Base-by-base conservation (phyloP, 92 coral and sea anemone genomes). In the Umimayanthus kanabou region DNA sequence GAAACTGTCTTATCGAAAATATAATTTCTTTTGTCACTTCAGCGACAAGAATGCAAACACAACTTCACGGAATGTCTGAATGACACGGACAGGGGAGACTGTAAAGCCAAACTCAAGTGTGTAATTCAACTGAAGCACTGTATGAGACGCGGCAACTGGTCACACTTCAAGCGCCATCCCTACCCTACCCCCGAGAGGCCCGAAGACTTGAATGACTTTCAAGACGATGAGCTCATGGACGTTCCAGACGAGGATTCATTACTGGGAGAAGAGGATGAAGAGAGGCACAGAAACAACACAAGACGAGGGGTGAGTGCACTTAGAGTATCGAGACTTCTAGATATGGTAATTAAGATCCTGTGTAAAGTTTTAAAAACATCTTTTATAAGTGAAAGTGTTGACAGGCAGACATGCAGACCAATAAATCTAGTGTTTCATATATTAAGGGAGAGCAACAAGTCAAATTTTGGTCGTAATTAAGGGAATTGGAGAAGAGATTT, bases 91-190 rank as follows among this genome's bases (percentile, higher is more conserved):
- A 42, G 15, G 25, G 86, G 86, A 39, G 86, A 82, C 49, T 82
- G 86, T n/a, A 67, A 20, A 25, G 86, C 74, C 25, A 82, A 66
- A 45, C 86, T 82, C 58, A 45, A 55, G 23, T 82, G 86, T n/a
- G 67, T 82, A 39, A 22, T 66, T 23, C 53, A 66, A 42, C 58
- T 82, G 45, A 82, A 67, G 37, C 74, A 67, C 55, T 82, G 86
- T 55, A n/a, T 82, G 42, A 66, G 86, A 82, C 22, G 86, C 14
- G 57, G 76, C 10, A 66, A 82, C 58, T 9, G 37, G 42, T 65
- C 86, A 42, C 39, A 40, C n/a, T 50, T 39, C 9, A 82, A 25
- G 4, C 61, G 20, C 4, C 45, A 14, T 66, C 86, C 86, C 86
- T 16, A 80, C 73, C 70, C 70, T 64, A 25, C 76, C 58, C 86